phyloP scores from a whole-genome alignment of 2,888 invertebrate species.

The Drosophila ezoana region DNA sequence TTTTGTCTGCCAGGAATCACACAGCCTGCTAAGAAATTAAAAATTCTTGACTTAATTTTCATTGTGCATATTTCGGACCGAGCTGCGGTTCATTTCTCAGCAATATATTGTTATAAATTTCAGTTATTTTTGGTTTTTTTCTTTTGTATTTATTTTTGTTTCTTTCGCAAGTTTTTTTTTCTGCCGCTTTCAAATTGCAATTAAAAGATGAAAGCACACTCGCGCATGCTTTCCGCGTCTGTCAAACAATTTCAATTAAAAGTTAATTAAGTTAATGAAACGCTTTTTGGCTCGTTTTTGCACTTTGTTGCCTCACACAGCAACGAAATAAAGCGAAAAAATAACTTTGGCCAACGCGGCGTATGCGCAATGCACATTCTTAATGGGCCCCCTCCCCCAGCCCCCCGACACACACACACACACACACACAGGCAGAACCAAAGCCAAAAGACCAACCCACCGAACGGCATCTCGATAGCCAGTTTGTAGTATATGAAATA shows the following conservation, averaged over 20 bases:
- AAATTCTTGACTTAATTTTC: conserved; percentile 37
- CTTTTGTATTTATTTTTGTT: conserved; percentile 13
- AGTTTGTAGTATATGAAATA: conserved; percentile 28
- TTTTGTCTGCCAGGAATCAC: neutral
- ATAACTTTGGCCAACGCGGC: conserved; percentile 28
- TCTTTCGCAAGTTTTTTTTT: conserved; percentile 8
- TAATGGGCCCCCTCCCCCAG: neutral
- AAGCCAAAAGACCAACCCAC: too few species aligned
- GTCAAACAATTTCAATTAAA: conserved; percentile 75
- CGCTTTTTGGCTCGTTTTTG: conserved; percentile 44
- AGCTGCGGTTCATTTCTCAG: neutral
- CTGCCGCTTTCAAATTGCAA: conserved; percentile 52
- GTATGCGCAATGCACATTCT: conserved; percentile 51
- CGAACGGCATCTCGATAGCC: neutral
- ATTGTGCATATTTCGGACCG: neutral
- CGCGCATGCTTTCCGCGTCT: conserved; percentile 41
- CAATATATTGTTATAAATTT: conserved; percentile 20
- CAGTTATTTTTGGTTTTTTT: conserved; percentile 8
- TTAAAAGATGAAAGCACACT: conserved; percentile 58
- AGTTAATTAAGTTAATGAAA: conserved; percentile 79
- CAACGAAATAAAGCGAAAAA: conserved; percentile 2
- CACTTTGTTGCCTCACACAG: conserved; percentile 40
- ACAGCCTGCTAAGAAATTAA: conserved; percentile 13
- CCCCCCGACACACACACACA: neutral
- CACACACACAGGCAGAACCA: neutral